Evolutionary conservation across 1,140 invertebrate genomes (phyloP).

Genomic region (Dolichoris vasculosae): DNA sequence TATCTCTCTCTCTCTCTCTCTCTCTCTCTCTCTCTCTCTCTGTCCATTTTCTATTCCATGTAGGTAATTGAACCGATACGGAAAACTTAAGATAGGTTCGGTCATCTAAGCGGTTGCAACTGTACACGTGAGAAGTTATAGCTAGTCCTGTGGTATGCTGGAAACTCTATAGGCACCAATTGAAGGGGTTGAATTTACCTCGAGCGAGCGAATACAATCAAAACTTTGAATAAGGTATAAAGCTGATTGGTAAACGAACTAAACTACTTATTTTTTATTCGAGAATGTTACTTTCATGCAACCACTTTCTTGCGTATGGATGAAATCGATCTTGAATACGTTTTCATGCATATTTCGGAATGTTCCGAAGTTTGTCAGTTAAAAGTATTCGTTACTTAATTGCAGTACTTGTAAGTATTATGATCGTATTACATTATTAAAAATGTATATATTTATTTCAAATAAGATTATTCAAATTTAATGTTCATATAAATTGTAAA

Average conservation of each 20-base stretch:
- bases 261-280: slow-evolving; percentile 48
- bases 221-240: slow-evolving; percentile 49
- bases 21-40: not conserved
- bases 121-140: slow-evolving; percentile 46
- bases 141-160: not conserved
- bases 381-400: not conserved
- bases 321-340: not conserved
- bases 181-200: slow-evolving; percentile 38
- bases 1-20: not conserved
- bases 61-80: slow-evolving; percentile 65
- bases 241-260: slow-evolving; percentile 36
- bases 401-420: not conserved
- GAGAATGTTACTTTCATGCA: slow-evolving; percentile 7
- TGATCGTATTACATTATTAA: too few species aligned
- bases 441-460: not conserved
- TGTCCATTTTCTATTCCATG: not conserved
- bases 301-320: slow-evolving; percentile 4
- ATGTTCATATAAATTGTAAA: too few species aligned
- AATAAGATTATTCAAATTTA: too few species aligned
- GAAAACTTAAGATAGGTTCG: slow-evolving; percentile 62
- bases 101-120: slow-evolving; percentile 58
- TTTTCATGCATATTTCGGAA: not conserved
- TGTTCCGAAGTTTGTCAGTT: not conserved
- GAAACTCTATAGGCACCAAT: slow-evolving; percentile 6
- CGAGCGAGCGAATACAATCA: slow-evolving; percentile 57